These are phyloP conservation scores for Lutraria rhynchaena DNA, from an alignment of 1,140 invertebrate species.

Conservation along the genomic window DNA sequence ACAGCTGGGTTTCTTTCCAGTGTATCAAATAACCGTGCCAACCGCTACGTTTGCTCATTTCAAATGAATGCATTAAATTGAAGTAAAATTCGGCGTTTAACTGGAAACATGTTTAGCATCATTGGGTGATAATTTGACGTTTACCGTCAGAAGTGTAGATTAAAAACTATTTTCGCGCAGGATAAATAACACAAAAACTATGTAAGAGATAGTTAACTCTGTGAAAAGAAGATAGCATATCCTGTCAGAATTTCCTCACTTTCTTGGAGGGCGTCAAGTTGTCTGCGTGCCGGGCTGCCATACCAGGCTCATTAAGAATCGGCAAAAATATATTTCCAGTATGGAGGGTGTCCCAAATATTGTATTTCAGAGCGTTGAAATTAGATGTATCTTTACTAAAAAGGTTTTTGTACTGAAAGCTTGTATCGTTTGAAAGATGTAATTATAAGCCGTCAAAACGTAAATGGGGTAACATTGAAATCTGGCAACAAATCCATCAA, in stretches of 20 bases:
- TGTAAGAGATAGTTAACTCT: conserved; percentile 54
- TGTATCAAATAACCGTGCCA: conserved; percentile 44
- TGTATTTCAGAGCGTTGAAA: too few relatives aligned
- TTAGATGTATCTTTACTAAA: too few relatives aligned
- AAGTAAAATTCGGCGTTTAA: conserved; percentile 23
- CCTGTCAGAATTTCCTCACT: conserved; percentile 43
- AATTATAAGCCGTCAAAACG: too few relatives aligned
- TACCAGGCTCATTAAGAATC: conserved; percentile 13
- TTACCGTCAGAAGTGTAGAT: conserved; percentile 45
- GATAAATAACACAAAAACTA: conserved; percentile 55
- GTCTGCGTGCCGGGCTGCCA: conserved; percentile 49
- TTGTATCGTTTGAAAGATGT: too few relatives aligned
- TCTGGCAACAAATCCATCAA: too few relatives aligned
- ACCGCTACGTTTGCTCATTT: conserved; percentile 28
- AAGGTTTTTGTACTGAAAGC: too few relatives aligned
- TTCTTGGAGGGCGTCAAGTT: conserved; percentile 51
- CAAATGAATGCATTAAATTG: conserved; percentile 50
- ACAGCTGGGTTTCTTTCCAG: conserved; percentile 16
- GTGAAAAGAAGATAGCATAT: conserved; percentile 41
- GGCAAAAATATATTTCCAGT: conserved; percentile 7
- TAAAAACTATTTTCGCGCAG: conserved; percentile 54
- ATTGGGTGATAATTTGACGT: conserved; percentile 57
- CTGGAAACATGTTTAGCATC: conserved; percentile 57
- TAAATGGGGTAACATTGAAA: too few relatives aligned
- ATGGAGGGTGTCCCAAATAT: too few relatives aligned